Base-by-base conservation (phyloP, 1,140 invertebrate genomes). In the Trichoplusia ni region DNA sequence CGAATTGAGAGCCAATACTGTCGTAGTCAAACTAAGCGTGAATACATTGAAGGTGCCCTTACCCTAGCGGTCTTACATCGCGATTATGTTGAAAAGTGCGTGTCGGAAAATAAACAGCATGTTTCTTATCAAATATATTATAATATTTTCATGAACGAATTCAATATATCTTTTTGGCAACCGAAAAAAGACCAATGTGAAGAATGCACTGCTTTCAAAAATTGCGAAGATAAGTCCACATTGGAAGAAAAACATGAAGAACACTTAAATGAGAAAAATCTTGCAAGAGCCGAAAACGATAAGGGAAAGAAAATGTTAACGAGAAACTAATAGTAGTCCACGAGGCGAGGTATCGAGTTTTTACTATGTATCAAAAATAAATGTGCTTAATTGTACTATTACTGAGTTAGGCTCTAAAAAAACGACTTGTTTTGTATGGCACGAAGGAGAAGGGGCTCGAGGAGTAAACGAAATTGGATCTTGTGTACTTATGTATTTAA, bases 121-220 rank as follows among this genome's bases (percentile, higher is more conserved):
- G 62, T 67, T 46, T 56, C 42, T 35, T 81, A 76, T 62, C 63
- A 77, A 54, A 66, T 40, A 2, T 40, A 40, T 9, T 66, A 71
- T 35, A 64, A 73, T 14, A 79, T 84, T 27, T 85, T 82, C 53
- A 69, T 74, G 29, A 81, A 47, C 11, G 70, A 84, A 49, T 86
- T 76, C 38, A 81, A 87, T 71, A 70, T 86, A 7, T 56, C 72
- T 31, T 89, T 86, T 71, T 77, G 71, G 60, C 62, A 65, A 25
- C 82, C 83, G 4, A 87, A 86, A 74, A 90, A 89, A 61, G 84
- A 88, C 60, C 80, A 88, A 25, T 90, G 84, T 53, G 77, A 89
- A 56, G 42, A 53, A 1, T 89, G 82, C 56, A 73, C 71, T 18
- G 63, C 75, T 16, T 88, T 69, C 49, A 70, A 71, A 47, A 75